Evolutionary conservation across 2,797 vertebrate species (phyloP).

Genomic region (Enteromius radiatus): DNA sequence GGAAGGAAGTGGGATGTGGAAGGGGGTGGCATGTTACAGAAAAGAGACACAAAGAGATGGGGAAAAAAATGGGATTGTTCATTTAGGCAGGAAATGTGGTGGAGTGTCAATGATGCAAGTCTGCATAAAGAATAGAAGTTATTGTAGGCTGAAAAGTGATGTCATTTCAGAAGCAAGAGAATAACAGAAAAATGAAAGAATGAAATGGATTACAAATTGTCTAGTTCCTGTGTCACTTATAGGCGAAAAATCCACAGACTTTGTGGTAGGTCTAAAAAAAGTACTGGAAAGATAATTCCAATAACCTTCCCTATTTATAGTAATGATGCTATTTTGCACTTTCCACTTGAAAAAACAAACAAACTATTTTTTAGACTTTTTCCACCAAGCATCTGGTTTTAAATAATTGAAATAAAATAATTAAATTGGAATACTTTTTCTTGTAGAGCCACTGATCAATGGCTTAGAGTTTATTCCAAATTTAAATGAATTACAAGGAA

Average conservation of each 20-base stretch:
- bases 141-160: constrained; percentile 70
- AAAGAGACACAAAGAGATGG: constrained; percentile 58
- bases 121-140: constrained; percentile 64
- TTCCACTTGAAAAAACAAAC: background rate
- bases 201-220: constrained; percentile 65
- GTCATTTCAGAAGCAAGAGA: constrained; percentile 62
- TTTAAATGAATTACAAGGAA: background rate
- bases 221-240: constrained; percentile 11
- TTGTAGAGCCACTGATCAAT: background rate
- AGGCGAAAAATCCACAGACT: background rate
- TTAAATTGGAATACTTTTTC: background rate
- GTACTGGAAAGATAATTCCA: background rate
- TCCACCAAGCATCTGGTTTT: constrained; percentile 21
- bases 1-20: constrained; percentile 55
- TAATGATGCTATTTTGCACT: background rate
- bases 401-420: background rate
- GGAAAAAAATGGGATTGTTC: constrained; percentile 37
- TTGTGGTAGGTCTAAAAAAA: constrained; percentile 3
- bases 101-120: constrained; percentile 33
- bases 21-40: constrained; percentile 64
- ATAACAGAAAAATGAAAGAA: constrained; percentile 56
- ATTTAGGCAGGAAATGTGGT: constrained; percentile 23
- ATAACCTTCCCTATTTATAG: background rate
- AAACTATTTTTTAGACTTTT: background rate
- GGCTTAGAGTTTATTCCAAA: background rate